Percentiles rank a stretch among this genome's conserved stretches.
phyloP scores from a whole-genome alignment of 2,113 vertebrate genomes.

The Arothron firmamentum region DNA sequence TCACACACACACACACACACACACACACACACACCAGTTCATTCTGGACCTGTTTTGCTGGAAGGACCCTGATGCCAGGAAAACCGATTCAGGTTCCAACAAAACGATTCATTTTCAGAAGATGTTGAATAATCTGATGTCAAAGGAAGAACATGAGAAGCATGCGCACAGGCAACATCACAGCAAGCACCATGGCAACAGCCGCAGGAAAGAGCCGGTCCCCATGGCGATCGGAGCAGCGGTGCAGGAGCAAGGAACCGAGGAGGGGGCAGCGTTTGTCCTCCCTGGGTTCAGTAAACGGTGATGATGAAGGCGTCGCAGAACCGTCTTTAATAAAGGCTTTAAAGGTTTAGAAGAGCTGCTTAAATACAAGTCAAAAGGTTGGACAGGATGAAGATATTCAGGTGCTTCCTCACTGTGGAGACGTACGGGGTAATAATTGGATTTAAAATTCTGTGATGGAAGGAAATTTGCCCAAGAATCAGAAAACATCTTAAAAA shows the following conservation, averaged over 20 bases:
- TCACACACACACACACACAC: constrained; percentile 9
- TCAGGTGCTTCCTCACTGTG: no score
- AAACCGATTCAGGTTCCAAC: constrained; percentile 20
- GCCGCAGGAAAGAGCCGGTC: constrained; percentile 66
- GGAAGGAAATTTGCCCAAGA: no score
- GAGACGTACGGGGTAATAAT: no score
- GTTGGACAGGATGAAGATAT: no score
- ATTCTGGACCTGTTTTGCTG: constrained; percentile 56
- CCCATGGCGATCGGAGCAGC: constrained; percentile 66
- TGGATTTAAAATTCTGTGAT: background rate
- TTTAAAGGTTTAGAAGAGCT: no score
- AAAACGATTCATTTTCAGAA: no score
- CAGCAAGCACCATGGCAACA: constrained; percentile 72
- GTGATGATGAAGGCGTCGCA: no score
- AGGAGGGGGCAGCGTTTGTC: background rate
- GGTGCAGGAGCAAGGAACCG: constrained; percentile 33
- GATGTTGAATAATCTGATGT: constrained; percentile 37
- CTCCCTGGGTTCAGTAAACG: constrained; percentile 1
- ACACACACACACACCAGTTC: constrained; percentile 48
- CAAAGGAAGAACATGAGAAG: constrained; percentile 52
- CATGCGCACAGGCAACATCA: constrained; percentile 48
- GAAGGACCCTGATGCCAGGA: constrained; percentile 14
- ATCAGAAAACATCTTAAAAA: no score
- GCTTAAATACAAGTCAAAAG: no score
- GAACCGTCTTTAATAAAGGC: no score